A percentile compares a stretch with the other conserved stretches of the same genome.
Conservation (phyloP, 2,888 invertebrate species). For the Tachina fera region DNA sequence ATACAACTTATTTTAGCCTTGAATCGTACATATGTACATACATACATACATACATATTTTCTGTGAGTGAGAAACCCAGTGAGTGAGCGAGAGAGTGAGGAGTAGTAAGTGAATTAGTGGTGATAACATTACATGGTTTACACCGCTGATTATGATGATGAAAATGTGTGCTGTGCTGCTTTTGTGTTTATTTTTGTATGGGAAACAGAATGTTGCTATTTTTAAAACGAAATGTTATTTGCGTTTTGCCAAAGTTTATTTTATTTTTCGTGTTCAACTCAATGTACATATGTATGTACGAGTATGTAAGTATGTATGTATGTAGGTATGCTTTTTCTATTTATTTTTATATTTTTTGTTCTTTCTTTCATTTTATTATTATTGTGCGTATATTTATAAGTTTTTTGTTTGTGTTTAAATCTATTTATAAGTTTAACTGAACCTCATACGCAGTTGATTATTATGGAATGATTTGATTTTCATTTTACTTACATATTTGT, state of each 20-base stretch:
- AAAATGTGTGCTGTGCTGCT: constrained; percentile 56
- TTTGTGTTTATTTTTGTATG: constrained; percentile 57
- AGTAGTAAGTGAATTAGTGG: constrained; percentile 9
- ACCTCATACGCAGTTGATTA: constrained; percentile 60
- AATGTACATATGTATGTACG: not conserved
- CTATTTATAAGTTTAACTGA: constrained; percentile 60
- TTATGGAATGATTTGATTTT: constrained; percentile 38
- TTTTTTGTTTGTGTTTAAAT: constrained; percentile 45
- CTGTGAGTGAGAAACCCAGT: constrained; percentile 20
- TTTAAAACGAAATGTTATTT: constrained; percentile 66
- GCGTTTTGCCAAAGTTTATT: constrained; percentile 70
- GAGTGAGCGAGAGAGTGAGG: not conserved
- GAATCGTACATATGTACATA: constrained; percentile 7
- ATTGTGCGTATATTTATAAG: constrained; percentile 67
- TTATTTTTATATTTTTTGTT: constrained; percentile 3
- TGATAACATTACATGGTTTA: constrained; percentile 52
- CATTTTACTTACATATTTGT: constrained; percentile 10
- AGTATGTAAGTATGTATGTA: not conserved
- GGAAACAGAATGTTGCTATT: constrained; percentile 59
- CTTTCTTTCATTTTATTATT: constrained; percentile 26
- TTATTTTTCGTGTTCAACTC: constrained; percentile 31
- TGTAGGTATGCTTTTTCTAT: constrained; percentile 24
- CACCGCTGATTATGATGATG: constrained; percentile 43
- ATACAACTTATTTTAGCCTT: constrained; percentile 49
- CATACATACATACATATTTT: constrained; percentile 13